These are phyloP conservation scores for Lithophane socia DNA, from an alignment of 2,888 invertebrate genomes.

Conservation along the genomic window DNA sequence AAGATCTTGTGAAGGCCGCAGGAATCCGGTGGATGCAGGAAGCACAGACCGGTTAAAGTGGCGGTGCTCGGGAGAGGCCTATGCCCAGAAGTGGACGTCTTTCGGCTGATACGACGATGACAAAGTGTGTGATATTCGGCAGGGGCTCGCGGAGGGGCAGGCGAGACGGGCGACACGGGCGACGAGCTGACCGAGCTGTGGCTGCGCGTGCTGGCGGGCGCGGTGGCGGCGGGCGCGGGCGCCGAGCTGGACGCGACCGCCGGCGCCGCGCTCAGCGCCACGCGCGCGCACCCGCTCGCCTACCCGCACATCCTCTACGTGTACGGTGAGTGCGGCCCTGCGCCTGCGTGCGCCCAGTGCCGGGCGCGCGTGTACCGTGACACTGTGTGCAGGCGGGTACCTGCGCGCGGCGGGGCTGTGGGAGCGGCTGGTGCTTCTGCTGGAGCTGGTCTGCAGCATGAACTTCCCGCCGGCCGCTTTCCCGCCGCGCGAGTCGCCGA, in stretches of 20 bases:
- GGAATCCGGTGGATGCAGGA: too few species aligned
- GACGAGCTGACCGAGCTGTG: conserved; percentile 54
- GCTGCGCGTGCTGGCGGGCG: conserved; percentile 71
- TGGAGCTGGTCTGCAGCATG: conserved; percentile 92
- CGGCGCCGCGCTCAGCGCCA: conserved; percentile 65
- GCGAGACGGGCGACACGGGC: conserved; percentile 58
- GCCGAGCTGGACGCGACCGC: conserved; percentile 53
- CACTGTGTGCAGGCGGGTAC: conserved; percentile 66
- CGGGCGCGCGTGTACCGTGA: conserved; percentile 38
- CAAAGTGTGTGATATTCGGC: background rate
- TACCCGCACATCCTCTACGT: conserved; percentile 77
- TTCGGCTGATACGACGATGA: too few species aligned
- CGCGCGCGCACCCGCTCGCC: conserved; percentile 65
- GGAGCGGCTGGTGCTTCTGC: conserved; percentile 94
- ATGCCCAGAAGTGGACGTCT: too few species aligned
- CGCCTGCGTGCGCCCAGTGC: conserved; percentile 30
- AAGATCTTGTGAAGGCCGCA: too few species aligned
- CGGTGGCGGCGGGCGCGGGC: conserved; percentile 59
- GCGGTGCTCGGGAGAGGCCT: too few species aligned
- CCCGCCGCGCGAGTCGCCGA: conserved; percentile 67
- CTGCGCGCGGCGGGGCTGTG: conserved; percentile 93
- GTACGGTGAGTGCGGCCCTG: conserved; percentile 69
- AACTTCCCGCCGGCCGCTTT: conserved; percentile 88
- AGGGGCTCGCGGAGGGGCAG: conserved; percentile 33
- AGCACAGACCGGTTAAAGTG: too few species aligned